phyloP scores from a whole-genome alignment of 2,888 invertebrate species.

The Eupithecia subumbrata region DNA sequence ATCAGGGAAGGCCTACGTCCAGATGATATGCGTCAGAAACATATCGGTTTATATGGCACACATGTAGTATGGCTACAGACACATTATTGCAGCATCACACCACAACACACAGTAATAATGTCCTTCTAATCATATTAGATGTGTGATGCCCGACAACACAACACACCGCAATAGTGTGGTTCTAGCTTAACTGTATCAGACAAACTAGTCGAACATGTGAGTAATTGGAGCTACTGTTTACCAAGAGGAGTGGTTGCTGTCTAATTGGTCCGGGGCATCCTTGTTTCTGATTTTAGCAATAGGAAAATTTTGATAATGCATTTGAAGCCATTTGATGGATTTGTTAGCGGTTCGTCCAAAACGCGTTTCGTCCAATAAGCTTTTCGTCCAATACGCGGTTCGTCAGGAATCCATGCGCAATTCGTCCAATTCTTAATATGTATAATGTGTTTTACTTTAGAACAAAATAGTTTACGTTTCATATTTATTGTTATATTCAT shows the following conservation, averaged over 20 bases:
- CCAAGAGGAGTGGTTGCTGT: neutral
- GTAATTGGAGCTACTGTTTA: slow-evolving; percentile 1
- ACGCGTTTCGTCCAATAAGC: no score
- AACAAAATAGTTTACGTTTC: no score
- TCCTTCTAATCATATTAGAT: neutral
- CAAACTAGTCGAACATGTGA: slow-evolving; percentile 12
- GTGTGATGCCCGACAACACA: neutral
- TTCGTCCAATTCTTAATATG: no score
- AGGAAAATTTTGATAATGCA: neutral
- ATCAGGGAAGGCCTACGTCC: no score
- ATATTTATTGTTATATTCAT: no score
- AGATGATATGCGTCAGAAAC: no score
- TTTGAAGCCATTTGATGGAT: no score
- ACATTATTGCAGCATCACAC: neutral
- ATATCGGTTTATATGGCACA: neutral
- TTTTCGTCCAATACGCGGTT: no score
- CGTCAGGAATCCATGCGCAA: no score
- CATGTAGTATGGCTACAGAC: neutral
- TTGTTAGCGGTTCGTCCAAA: no score
- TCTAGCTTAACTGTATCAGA: slow-evolving; percentile 36
- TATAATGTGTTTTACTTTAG: no score
- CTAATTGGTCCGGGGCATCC: neutral
- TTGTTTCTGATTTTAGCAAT: slow-evolving; percentile 4
- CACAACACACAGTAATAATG: neutral
- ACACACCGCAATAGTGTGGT: neutral